Conservation (phyloP, 2,113 vertebrate species). For the Chaetops frenatus region DNA sequence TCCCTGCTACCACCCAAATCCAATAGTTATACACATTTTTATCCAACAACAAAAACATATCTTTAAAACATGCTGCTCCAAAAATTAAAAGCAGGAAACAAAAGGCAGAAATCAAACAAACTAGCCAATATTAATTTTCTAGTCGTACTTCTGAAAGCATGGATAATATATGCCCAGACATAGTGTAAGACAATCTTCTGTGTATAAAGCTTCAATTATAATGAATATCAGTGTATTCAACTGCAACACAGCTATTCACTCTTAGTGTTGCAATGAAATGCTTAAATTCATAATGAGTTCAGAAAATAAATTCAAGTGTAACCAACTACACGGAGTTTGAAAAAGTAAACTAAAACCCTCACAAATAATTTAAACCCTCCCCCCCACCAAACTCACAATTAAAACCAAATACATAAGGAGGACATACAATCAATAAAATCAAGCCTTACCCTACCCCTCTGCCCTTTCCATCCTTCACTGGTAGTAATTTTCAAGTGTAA, state of each 20-base stretch:
- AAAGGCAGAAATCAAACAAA: neutral
- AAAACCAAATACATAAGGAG: neutral
- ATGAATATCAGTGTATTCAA: neutral
- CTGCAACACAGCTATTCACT: neutral
- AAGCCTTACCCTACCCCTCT: neutral
- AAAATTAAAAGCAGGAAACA: neutral
- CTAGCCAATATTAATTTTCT: neutral
- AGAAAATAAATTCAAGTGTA: neutral
- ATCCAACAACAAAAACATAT: neutral
- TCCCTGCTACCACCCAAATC: neutral
- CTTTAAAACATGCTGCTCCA: neutral
- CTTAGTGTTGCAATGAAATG: neutral
- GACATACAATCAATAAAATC: neutral
- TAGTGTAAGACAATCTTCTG: neutral
- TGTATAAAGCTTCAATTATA: neutral
- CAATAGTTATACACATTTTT: neutral
- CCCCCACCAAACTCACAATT: neutral
- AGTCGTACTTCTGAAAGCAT: neutral
- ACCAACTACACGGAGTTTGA: neutral
- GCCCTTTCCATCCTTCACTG: neutral
- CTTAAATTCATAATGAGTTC: neutral
- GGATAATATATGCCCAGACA: neutral
- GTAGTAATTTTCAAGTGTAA: neutral
- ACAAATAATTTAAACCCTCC: neutral
- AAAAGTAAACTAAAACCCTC: neutral